A percentile compares a stretch with the other conserved stretches of the same genome.
These are phyloP conservation scores for Planiliza haematocheilus DNA, from an alignment of 2,113 vertebrate species.

Conservation along the genomic window DNA sequence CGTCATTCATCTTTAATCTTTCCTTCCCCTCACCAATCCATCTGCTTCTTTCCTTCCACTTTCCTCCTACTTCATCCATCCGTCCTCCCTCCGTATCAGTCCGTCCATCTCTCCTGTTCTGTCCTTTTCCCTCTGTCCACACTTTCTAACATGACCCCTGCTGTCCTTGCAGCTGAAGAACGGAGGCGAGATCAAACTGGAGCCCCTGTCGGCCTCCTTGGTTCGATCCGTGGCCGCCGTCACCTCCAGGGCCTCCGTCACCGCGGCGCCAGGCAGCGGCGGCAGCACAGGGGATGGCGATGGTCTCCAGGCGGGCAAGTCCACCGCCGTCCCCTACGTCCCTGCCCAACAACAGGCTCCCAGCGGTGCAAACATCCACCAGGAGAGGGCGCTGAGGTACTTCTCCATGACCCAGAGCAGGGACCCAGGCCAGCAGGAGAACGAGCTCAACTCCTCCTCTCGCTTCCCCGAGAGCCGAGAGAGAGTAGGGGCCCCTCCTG, in stretches of 20 bases:
- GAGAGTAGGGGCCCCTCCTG: constrained; percentile 45
- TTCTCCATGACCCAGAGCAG: constrained; percentile 81
- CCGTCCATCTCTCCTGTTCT: too few relatives aligned
- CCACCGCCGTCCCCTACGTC: constrained; percentile 43
- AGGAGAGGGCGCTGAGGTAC: constrained; percentile 82
- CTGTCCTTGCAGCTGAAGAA: constrained; percentile 86
- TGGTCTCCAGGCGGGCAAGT: constrained; percentile 78
- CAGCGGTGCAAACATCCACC: constrained; percentile 61
- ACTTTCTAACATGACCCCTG: constrained; percentile 30
- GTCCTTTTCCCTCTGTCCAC: background rate
- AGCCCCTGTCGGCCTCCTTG: constrained; percentile 87
- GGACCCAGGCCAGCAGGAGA: constrained; percentile 78
- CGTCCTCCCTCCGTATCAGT: too few relatives aligned
- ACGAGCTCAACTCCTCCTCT: constrained; percentile 77
- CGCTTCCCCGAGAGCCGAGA: constrained; percentile 65
- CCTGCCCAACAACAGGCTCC: constrained; percentile 71
- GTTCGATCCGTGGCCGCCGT: constrained; percentile 87
- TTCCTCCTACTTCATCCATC: too few relatives aligned
- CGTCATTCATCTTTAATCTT: too few relatives aligned
- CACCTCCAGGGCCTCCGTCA: constrained; percentile 82
- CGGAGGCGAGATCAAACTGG: constrained; percentile 84
- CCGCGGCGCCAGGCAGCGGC: constrained; percentile 71
- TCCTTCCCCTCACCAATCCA: too few relatives aligned
- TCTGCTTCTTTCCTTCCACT: too few relatives aligned
- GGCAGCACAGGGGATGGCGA: constrained; percentile 78